phyloP scores from a whole-genome alignment of 2,888 invertebrate species.

The Acanthosoma haemorrhoidale region DNA sequence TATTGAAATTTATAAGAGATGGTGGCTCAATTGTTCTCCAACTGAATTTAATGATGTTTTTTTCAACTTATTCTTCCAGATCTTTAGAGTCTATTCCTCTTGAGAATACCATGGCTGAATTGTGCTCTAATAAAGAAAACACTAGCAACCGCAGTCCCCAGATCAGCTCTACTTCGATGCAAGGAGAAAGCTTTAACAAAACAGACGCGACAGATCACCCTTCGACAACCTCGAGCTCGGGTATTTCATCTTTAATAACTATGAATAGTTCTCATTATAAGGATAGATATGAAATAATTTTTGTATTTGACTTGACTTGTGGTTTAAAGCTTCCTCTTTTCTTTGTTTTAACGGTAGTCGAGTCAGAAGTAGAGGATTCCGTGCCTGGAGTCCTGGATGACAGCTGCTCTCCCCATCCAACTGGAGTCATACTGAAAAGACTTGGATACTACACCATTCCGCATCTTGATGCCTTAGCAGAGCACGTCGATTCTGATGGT shows the following conservation, averaged over 20 bases:
- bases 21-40: neutral
- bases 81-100: slow-evolving; percentile 9
- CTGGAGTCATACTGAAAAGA: slow-evolving; percentile 70
- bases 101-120: slow-evolving; percentile 21
- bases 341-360: slow-evolving; percentile 17
- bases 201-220: neutral
- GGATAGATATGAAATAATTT: too few relatives aligned
- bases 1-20: neutral
- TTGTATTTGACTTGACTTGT: too few relatives aligned
- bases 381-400: slow-evolving; percentile 26
- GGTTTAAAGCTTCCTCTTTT: neutral
- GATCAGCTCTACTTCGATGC: neutral
- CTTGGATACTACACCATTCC: slow-evolving; percentile 91
- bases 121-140: neutral
- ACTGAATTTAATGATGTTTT: too few relatives aligned
- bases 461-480: slow-evolving; percentile 69
- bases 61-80: neutral
- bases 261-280: too few relatives aligned
- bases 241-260: neutral
- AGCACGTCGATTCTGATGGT: slow-evolving; percentile 66
- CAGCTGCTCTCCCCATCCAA: slow-evolving; percentile 52
- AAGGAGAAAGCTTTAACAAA: neutral
- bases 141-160: neutral
- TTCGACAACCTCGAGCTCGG: slow-evolving; percentile 24
- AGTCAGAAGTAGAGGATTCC: slow-evolving; percentile 36